Conservation (phyloP, 2,888 invertebrate genomes). For the Ornithoptera alexandrae region DNA sequence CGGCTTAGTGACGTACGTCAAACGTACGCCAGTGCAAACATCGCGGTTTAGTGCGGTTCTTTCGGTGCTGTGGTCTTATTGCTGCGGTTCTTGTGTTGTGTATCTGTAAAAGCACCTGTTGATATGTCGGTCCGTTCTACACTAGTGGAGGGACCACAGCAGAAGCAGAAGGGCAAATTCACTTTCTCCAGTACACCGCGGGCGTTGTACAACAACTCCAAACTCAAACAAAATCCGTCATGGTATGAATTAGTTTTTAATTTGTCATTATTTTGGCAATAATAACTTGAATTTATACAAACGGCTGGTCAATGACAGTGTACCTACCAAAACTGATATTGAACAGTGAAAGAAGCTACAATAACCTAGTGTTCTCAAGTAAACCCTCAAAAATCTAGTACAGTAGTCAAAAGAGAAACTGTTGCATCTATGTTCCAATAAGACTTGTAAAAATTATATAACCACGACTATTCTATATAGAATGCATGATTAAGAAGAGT, state of each 20-base stretch:
- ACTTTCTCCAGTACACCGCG: conserved; percentile 82
- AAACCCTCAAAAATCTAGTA: no score
- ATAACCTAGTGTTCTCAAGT: no score
- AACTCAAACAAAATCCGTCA: conserved; percentile 69
- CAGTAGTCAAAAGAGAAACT: no score
- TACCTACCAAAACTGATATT: no score
- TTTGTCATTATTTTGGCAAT: not conserved
- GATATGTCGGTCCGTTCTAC: conserved; percentile 63
- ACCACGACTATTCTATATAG: no score
- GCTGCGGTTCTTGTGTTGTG: conserved; percentile 3
- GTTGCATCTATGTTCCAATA: no score
- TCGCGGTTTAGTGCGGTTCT: conserved; percentile 31
- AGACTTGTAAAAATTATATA: no score
- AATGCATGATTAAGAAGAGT: no score
- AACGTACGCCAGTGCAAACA: not conserved
- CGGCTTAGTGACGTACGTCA: conserved; percentile 17
- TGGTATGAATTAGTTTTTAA: conserved; percentile 52
- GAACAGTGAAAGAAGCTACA: no score
- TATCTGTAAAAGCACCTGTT: conserved; percentile 13
- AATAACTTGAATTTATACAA: no score
- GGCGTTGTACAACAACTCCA: conserved; percentile 80
- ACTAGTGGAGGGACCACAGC: conserved; percentile 67
- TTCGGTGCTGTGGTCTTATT: conserved; percentile 18
- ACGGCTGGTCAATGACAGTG: no score
- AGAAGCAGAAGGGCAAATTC: conserved; percentile 67